Conservation (phyloP, 1,140 invertebrate genomes). For the Cydia splendana region DNA sequence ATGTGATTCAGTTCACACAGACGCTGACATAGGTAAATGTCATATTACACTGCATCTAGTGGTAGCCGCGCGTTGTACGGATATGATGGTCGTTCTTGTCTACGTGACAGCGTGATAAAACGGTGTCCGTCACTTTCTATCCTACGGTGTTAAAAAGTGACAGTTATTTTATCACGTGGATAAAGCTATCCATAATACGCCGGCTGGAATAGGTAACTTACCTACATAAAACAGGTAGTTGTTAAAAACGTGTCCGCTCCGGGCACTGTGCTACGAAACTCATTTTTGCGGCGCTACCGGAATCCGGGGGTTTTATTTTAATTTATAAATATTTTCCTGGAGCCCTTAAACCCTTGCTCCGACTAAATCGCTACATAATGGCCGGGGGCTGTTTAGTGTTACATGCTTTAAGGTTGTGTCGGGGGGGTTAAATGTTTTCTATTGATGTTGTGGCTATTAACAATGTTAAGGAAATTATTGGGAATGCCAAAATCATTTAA, state of each 20-base stretch:
- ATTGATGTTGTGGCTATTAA: constrained; percentile 3
- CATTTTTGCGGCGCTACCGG: background rate
- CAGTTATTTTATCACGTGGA: too few species aligned
- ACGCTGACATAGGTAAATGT: too few species aligned
- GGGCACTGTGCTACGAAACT: background rate
- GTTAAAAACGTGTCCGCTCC: background rate
- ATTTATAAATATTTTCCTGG: background rate
- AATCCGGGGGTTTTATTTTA: background rate
- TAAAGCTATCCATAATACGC: too few species aligned
- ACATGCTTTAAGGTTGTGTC: background rate
- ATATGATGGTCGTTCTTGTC: too few species aligned
- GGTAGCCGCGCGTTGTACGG: too few species aligned
- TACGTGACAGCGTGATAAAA: too few species aligned
- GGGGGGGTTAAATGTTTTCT: background rate
- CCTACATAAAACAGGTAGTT: background rate
- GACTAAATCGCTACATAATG: constrained; percentile 1
- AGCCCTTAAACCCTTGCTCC: background rate
- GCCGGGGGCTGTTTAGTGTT: background rate
- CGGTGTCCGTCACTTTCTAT: too few species aligned
- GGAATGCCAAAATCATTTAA: too few species aligned
- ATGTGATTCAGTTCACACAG: too few species aligned
- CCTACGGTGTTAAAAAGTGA: too few species aligned
- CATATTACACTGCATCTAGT: too few species aligned
- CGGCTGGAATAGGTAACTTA: too few species aligned
- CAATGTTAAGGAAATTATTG: background rate